Base-by-base conservation (phyloP, 2,113 vertebrate genomes). In the Megaceryle torquata region DNA sequence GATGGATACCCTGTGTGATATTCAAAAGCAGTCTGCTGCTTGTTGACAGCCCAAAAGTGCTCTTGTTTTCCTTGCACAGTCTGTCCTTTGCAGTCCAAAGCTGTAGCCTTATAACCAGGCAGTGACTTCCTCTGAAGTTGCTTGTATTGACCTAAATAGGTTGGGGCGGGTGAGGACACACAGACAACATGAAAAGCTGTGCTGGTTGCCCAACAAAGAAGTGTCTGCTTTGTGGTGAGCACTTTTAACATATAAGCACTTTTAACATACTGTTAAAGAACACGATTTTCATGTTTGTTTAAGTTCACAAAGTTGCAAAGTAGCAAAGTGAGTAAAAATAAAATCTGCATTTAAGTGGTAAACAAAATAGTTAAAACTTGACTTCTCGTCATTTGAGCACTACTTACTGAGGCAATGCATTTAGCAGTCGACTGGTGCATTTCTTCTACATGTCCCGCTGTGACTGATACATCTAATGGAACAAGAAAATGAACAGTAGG, bases 141-240 rank as follows among this genome's bases (percentile, higher is more conserved):
- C 93, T 88, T 90, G 69, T 96, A 96, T 94, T 96, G 96, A 95
- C 95, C 95, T 97, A 96, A 96, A 95, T 96, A 97, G 70, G 86
- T 95, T 96, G 92, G 96, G 96, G 95, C 88, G 78, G 94, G 92
- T 93, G 74, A 96, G 96, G 96, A 96, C 96, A 91, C 90, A 92
- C 7, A 96, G 93, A 39, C 74, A 92, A 96, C 93, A 94, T 96
- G 93, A 96, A 96, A 96, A 94, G 93, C 92, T 87, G 59, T 54
- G 74, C 95, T 93, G 86, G 93, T 96, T 96, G 93, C 89, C 83
- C 95, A 96, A 96, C 95, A 96, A 96, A 96, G 96, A 93, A 95
- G 83, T 78, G 93, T 95, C 92, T 97, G 92, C 95, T 96, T 96
- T 96, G 96, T 93, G 96, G 95, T 95, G 63, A 96, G 93, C 60